Base-by-base conservation (phyloP, 2,888 invertebrate genomes). In the Apotomis turbidana region DNA sequence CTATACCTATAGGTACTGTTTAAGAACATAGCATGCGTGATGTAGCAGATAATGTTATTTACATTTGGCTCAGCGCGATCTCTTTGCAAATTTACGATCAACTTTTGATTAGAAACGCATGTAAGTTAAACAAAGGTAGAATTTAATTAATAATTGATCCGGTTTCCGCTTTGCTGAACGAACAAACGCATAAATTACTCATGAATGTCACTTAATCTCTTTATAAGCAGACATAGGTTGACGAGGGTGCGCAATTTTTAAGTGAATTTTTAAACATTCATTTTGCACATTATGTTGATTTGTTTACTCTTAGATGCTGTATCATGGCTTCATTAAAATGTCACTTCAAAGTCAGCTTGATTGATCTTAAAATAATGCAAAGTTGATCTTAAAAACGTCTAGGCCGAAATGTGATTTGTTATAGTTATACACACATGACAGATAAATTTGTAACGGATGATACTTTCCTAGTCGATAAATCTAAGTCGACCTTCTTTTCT, bases 161-260 rank as follows among this genome's bases (percentile, higher is more conserved):
- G 51, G 62, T 38, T 61, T 67, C 44, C 13, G 59, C 62, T 74
- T 52, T 13, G 49, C 52, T 51, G 41, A 70, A 63, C 67, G 67
- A 59, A 66, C 58, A 62, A 71, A 73, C 60, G 51, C 60, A 73
- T 75, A 74, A 71, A 84, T 84, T 80, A 81, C 81, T 80, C 81
- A 81, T 77, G 79, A 81, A 82, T 80, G 80, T 82, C 80, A 80
- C 81, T 82, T 84, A 86, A 86, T 86, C 86, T 82, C 81, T 80
- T 81, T 83, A 84, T 82, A 85, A 84, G 81, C 81, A 78, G 77
- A 77, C 78, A 76, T 74, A 81, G 83, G 81, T 80, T 87, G 88
- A 89, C 85, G 82, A 85, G 87, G 89, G 88, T 87, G 76, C 75
- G 79, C 82, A 81, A 86, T 86, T 86, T 85, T 82, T 80, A 83